A percentile compares a stretch with the other conserved stretches of the same genome.
These are phyloP conservation scores for Nicator chloris DNA, from an alignment of 2,113 vertebrate genomes.

Conservation along the genomic window DNA sequence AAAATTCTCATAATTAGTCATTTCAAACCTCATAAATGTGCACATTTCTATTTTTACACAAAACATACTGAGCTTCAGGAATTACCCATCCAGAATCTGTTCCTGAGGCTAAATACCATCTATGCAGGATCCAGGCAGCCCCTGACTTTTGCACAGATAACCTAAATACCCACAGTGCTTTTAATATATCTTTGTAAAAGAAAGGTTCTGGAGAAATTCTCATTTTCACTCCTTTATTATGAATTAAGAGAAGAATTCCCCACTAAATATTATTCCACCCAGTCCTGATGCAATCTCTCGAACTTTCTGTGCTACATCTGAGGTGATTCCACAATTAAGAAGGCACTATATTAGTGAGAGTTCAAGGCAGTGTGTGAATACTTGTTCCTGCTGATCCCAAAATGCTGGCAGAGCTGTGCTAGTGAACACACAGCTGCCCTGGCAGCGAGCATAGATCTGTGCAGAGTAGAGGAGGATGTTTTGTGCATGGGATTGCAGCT, in stretches of 20 bases:
- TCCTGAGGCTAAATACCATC: not conserved
- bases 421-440: not conserved
- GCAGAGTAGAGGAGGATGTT: not conserved
- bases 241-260: not conserved
- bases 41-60: not conserved
- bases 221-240: not conserved
- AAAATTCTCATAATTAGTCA: not conserved
- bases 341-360: not conserved
- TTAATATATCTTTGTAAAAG: not conserved
- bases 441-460: fast-evolving
- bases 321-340: not conserved
- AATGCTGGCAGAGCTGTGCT: not conserved
- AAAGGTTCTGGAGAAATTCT: not conserved
- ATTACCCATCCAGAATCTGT: not conserved
- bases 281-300: fast-evolving
- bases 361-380: not conserved
- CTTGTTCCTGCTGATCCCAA: not conserved
- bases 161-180: not conserved
- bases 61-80: not conserved
- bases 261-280: not conserved
- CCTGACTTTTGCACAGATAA: not conserved
- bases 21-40: not conserved
- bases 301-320: not conserved
- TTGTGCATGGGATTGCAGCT: not conserved
- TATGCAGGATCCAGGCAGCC: not conserved